Evolutionary conservation across 2,888 invertebrate species (phyloP), one percentile per base, ranked within the genome.

Genomic region (Phyllotreta striolata): DNA sequence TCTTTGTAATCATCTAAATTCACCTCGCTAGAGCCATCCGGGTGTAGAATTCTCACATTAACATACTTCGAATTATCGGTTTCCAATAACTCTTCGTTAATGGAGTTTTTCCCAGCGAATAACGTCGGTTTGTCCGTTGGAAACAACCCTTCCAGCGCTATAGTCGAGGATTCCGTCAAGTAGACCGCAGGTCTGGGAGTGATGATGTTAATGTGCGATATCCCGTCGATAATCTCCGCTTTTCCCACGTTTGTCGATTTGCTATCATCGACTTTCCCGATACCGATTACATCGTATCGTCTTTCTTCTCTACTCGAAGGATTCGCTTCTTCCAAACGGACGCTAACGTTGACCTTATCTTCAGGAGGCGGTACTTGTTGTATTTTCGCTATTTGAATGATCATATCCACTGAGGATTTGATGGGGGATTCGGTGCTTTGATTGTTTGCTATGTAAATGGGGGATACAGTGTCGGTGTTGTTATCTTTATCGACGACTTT

Each of bases 61-160:
- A 81, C 80, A 64, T 74, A 79, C 41, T 76, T 75, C 0, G 80
- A 80, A 61, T 79, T 74, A 58, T 78, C 78, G 1, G 79, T 77
- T 65, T 82, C 79, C 14, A 82, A 70, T 10, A 81, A 62, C 62
- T 82, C 81, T 34, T 80, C 80, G 41, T 77, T 76, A 3, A 63
- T 44, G 5, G 67, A 52, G 46, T 54, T 64, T 46, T 65, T 65
- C 38, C 35, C 57, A 12, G 55, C 58, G 14, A 63, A 64, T 62
- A 72, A 35, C 49, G 66, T 69, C 0, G 85, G 83, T 55, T 80
- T 82, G 75, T 86, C 82, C 61, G 85, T 85, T 76, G 87, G 86
- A 72, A 91, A 91, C 6, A 91, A 79, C 1, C 85, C 88, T 81
- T 91, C 88, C 67, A 91, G 78, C 8, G 90, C 81, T 67, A 91